Evolutionary conservation across 2,797 vertebrate genomes (phyloP), one percentile per base, ranked within the genome.

Genomic region (Phoebastria nigripes): DNA sequence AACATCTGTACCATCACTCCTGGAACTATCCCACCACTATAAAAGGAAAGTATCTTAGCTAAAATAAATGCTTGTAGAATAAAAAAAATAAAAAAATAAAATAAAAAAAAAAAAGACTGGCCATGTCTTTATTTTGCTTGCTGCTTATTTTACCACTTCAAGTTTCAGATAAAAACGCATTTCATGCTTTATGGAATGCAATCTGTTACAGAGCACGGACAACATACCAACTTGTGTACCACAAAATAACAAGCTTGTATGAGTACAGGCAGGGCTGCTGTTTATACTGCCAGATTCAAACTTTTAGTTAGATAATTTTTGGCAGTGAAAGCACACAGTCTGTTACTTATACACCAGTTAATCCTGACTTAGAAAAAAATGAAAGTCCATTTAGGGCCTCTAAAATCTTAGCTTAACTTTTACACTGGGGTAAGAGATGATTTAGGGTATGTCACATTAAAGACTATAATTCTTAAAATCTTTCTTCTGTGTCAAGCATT

Each of bases 361-460:
- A 94, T 90, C 83, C 92, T 93, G 69, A 96, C 37, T 86, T 92
- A 72, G n/a, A 42, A 84, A 94, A 73, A 94, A 90, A 41, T 47
- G 7, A 4, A 90, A 72, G 62, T 87, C 83, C 54, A 72, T 91
- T 96, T 97, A 96, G 79, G 73, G 54, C 59, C 72, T 89, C 76
- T 89, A 74, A 89, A 93, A 92, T 93, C 93, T 90, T 94, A 93
- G 74, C 78, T 96, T 96, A 96, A 96, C 84, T 97, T 97, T 96
- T 92, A 82, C 88, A 73, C 65, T 72, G 52, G 54, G 46, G 85
- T 95, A 96, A 95, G 80, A 97, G 83, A 97, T 91, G 49, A 61
- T 83, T 88, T 74, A 90, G 46, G 51, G 16, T 52, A 56, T 19
- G 16, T 88, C 44, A 52, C 28, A 11, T 81, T 91, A 81, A 91